Evolutionary conservation across 2,888 invertebrate genomes (phyloP), one percentile per base, ranked within the genome.

Genomic region (Merodon equestris): DNA sequence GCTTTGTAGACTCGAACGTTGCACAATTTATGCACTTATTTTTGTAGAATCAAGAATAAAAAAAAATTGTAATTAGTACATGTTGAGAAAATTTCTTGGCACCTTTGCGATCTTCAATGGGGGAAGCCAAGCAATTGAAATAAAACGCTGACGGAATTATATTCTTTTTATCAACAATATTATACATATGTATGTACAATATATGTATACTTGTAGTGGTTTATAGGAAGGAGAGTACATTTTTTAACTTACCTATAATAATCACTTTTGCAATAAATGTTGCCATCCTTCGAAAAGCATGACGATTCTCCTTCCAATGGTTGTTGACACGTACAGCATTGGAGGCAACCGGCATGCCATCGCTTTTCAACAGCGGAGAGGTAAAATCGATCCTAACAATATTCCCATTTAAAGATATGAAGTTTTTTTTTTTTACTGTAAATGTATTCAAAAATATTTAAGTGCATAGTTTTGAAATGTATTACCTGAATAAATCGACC

Each of bases 201-300:
- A 18, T 36, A 44, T 18, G 9, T 34, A 50, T 45, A 17, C 27
- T 27, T 7, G 7, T 27, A 7, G 2, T 27, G 27, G 7, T 27
- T 27, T 27, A 27, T 27, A 27, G 34, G 15, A 70, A 56, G 70
- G 68, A 57, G 34, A 58, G 60, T 66, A 64, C 42, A 73, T n/a
- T 7, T 40, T 40, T 1, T 67, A 67, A 74, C 95, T 93, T 87
- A 98, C 98, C 96, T 94, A 91, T 96, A 95, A 90, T 98, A 98
- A 90, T 98, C 97, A 87, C 95, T 96, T 91, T 97, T 97, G 92
- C 98, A 98, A 90, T 96, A 97, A 85, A 97, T 97, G 88, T 95
- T 95, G 85, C 96, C 96, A 88, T 97, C 96, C 83, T 96, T 92
- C 82, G 96, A 94, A 89, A 97, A 98, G 90, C 97, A 98, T 83